phyloP scores from a whole-genome alignment of 1,140 invertebrate genomes.

The Pogonus chalceus region DNA sequence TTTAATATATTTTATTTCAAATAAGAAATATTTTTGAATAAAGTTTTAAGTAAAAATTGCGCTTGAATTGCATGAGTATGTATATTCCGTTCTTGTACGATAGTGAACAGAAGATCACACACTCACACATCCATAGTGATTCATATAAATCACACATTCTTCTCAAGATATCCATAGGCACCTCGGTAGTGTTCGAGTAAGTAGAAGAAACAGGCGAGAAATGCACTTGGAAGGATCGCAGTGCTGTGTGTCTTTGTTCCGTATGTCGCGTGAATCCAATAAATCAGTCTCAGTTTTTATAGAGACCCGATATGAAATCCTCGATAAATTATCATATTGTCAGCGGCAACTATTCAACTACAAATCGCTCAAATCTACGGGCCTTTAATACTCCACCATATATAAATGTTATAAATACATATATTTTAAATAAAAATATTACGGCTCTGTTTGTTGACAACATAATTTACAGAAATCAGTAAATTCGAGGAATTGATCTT shows the following conservation, averaged over 20 bases:
- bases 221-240: not conserved
- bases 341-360: not conserved
- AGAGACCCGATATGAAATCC: constrained; percentile 1
- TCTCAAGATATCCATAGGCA: no score
- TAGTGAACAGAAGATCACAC: not conserved
- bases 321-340: constrained; percentile 1
- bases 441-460: not conserved
- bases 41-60: no score
- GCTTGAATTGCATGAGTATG: no score
- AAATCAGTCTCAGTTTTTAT: not conserved
- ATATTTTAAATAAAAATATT: not conserved
- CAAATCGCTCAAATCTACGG: not conserved
- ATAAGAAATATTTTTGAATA: no score
- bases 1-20: no score
- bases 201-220: not conserved
- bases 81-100: not conserved
- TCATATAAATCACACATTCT: constrained; percentile 6
- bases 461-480: constrained; percentile 4
- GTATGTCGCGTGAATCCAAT: not conserved
- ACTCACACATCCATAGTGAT: not conserved
- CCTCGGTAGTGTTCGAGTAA: not conserved
- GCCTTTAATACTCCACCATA: not conserved
- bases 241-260: not conserved
- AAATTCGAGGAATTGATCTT: not conserved
- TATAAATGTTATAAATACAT: not conserved